Percentiles rank a stretch among this genome's conserved stretches.
These are phyloP conservation scores for Branchipolynoe longqiensis DNA, from an alignment of 2,888 invertebrate species.

Conservation along the genomic window DNA sequence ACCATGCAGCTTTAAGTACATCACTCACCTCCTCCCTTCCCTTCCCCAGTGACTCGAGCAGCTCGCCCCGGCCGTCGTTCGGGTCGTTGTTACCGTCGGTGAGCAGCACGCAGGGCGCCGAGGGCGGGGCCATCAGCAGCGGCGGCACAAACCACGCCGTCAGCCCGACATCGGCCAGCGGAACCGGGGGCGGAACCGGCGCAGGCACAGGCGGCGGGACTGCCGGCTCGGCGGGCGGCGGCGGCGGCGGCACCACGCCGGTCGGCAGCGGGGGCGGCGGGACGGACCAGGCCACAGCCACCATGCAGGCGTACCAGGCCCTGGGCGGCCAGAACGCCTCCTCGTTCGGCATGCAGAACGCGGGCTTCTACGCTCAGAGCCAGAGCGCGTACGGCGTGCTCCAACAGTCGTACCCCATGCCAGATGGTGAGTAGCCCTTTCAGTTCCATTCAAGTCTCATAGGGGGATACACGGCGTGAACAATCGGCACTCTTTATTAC, in stretches of 20 bases:
- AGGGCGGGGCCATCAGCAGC: slow-evolving; percentile 53
- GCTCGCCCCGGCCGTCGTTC: slow-evolving; percentile 30
- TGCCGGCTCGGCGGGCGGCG: slow-evolving; percentile 23
- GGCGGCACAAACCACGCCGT: slow-evolving; percentile 41
- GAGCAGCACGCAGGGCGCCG: slow-evolving; percentile 36
- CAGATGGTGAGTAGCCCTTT: slow-evolving; percentile 61
- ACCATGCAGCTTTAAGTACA: too few species aligned
- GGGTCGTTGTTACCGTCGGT: slow-evolving; percentile 48
- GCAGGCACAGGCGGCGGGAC: neutral
- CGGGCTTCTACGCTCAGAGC: slow-evolving; percentile 64
- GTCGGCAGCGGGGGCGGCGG: slow-evolving; percentile 39
- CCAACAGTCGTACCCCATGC: slow-evolving; percentile 62
- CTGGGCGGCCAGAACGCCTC: slow-evolving; percentile 64
- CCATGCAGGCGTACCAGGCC: slow-evolving; percentile 69
- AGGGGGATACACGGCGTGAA: neutral
- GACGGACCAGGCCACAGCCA: slow-evolving; percentile 26
- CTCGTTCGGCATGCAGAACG: slow-evolving; percentile 68
- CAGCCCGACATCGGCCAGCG: slow-evolving; percentile 46
- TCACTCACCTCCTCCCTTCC: too few species aligned
- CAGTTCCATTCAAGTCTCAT: neutral
- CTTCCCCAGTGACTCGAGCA: slow-evolving; percentile 51
- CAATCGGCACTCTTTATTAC: neutral
- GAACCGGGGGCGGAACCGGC: neutral
- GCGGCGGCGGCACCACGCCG: slow-evolving; percentile 1
- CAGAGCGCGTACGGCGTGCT: slow-evolving; percentile 63